Evolutionary conservation across 2,888 invertebrate genomes (phyloP), one percentile per base, ranked within the genome.

Genomic region (Acronicta alni): DNA sequence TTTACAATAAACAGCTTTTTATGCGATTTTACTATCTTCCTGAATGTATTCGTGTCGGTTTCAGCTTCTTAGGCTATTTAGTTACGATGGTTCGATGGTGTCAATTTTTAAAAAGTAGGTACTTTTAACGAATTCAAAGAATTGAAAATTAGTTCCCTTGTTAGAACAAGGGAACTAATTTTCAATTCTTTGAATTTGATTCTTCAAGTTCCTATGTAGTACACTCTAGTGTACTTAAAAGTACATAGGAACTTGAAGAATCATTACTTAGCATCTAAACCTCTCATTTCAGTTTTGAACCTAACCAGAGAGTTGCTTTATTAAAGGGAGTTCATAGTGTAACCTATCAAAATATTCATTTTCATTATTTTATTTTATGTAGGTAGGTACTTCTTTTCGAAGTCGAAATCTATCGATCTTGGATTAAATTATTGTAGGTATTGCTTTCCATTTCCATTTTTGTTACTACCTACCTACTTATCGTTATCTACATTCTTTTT

Each of bases 1-100:
- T 58, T 68, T 49, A 37, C 49, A 23, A 35, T 62, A 57, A 49
- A 53, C 56, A 72, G 46, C 39, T 45, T n/a, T 30, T 9, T 12
- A 26, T 38, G 43, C 54, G 3, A 23, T 15, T 42, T 18, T 17
- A 44, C n/a, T 43, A 12, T 39, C 37, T 60, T 53, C 53, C 43
- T 46, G 48, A 17, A 15, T 26, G 15, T 26, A 32, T 35, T 32
- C 4, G 9, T 18, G 12, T 38, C 0, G 4, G 16, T 71, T 54
- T 32, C 15, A 43, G 37, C 9, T 41, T 57, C 8, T 26, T 56
- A 9, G 4, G 23, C 8, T 3, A 2, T n/a, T 35, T n/a, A 6
- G 5, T n/a, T 35, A 7, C n/a, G n/a, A 0, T n/a, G 35, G 35
- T 35, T 1, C 14, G 3, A 2, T 4, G 5, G n/a, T 35, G 1